These are phyloP conservation scores for Agrilus biguttatus DNA, from an alignment of 2,888 invertebrate species.

Conservation along the genomic window DNA sequence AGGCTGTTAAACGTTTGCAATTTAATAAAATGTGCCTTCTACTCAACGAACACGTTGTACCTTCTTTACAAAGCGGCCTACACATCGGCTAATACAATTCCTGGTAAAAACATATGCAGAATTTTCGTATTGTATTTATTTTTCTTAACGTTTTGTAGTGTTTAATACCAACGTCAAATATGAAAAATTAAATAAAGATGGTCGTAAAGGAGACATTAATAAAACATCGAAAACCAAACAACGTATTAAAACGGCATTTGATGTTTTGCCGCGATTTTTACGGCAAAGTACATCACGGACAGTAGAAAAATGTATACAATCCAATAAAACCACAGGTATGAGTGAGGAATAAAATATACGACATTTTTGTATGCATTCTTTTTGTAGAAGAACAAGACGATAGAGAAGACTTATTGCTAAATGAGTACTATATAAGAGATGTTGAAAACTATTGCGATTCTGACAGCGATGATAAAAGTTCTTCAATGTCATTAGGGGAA, in stretches of 20 bases:
- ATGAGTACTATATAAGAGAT: constrained; percentile 33
- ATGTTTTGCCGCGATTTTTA: constrained; percentile 16
- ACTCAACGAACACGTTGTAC: constrained; percentile 25
- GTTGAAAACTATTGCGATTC: constrained; percentile 21
- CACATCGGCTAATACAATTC: constrained; percentile 17
- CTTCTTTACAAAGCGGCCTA: constrained; percentile 42
- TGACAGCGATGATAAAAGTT: constrained; percentile 23
- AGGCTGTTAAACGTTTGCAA: constrained; percentile 44
- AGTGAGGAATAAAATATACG: too few relatives aligned
- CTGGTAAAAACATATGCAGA: not conserved
- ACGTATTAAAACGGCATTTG: constrained; percentile 14
- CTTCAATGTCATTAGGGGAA: constrained; percentile 17
- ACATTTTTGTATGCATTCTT: not conserved
- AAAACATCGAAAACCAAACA: constrained; percentile 2
- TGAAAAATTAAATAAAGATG: constrained; percentile 18
- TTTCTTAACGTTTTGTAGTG: constrained; percentile 8
- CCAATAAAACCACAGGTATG: constrained; percentile 8
- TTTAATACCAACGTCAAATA: constrained; percentile 20
- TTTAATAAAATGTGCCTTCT: constrained; percentile 26
- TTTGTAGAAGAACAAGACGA: constrained; percentile 35
- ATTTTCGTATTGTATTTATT: not conserved
- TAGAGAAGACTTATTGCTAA: constrained; percentile 42
- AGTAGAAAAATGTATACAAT: constrained; percentile 12
- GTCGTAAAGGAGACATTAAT: too few relatives aligned
- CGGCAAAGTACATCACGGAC: constrained; percentile 10